These are phyloP conservation scores for Leptogaster cylindrica DNA, from an alignment of 2,888 invertebrate species.

Conservation along the genomic window DNA sequence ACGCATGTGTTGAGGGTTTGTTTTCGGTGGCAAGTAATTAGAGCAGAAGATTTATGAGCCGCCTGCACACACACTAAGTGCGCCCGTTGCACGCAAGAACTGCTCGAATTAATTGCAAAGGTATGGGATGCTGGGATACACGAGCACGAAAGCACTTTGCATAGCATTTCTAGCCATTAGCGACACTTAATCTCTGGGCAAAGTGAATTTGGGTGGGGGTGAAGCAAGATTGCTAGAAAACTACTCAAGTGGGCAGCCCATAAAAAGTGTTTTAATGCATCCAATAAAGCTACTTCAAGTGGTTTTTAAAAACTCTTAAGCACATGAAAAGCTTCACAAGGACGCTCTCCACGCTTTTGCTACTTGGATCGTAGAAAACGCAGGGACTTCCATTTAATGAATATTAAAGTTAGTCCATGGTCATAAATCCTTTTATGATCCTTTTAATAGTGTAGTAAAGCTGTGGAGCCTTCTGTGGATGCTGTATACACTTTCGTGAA, in stretches of 20 bases:
- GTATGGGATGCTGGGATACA: conserved; percentile 13
- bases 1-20: conserved; percentile 44
- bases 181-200: conserved; percentile 32
- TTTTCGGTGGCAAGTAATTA: conserved; percentile 43
- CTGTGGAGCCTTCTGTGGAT: conserved; percentile 43
- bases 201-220: conserved; percentile 15
- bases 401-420: conserved; percentile 50
- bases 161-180: conserved; percentile 41
- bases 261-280: conserved; percentile 43
- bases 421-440: conserved; percentile 61
- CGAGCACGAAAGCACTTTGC: conserved; percentile 19
- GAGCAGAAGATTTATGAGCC: conserved; percentile 41
- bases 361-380: conserved; percentile 36
- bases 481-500: conserved; percentile 1
- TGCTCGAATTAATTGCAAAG: conserved; percentile 43
- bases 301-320: conserved; percentile 45
- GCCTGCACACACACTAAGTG: conserved; percentile 4
- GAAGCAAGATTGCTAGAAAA: conserved; percentile 18
- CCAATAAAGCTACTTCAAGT: conserved; percentile 44
- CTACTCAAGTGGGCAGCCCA: conserved; percentile 40
- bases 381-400: conserved; percentile 44
- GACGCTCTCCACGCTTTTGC: conserved; percentile 3
- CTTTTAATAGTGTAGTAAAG: conserved; percentile 55
- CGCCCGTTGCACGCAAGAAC: conserved; percentile 12
- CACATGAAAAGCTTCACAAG: conserved; percentile 5